A percentile compares a stretch with the other conserved stretches of the same genome.
These are phyloP conservation scores for Augiades crinisus DNA, from an alignment of 2,888 invertebrate genomes.

Conservation along the genomic window DNA sequence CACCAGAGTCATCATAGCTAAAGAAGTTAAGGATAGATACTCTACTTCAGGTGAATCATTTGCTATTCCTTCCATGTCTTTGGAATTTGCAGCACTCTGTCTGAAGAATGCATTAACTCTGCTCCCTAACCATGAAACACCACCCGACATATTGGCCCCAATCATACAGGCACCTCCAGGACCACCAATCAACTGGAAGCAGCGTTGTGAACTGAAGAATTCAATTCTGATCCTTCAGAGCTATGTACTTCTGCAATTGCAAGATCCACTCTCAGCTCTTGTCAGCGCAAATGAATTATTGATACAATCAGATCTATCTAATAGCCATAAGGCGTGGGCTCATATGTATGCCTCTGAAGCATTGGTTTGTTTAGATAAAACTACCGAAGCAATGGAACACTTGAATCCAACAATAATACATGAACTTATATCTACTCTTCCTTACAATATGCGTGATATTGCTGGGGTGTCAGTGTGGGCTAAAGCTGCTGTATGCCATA, in stretches of 20 bases:
- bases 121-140: slow-evolving; percentile 81
- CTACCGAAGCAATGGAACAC: slow-evolving; percentile 91
- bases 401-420: slow-evolving; percentile 88
- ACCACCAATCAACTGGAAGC: slow-evolving; percentile 82
- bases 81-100: slow-evolving; percentile 95
- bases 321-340: slow-evolving; percentile 86
- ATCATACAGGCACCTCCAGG: slow-evolving; percentile 82
- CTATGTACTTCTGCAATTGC: slow-evolving; percentile 91
- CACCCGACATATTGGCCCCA: slow-evolving; percentile 51
- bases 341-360: slow-evolving; percentile 96
- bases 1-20: slow-evolving; percentile 60
- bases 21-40: slow-evolving; percentile 66
- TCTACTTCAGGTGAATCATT: slow-evolving; percentile 85
- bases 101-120: slow-evolving; percentile 91
- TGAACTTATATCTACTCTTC: slow-evolving; percentile 68
- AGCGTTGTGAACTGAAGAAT: slow-evolving; percentile 82
- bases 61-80: slow-evolving; percentile 92
- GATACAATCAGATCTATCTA: slow-evolving; percentile 82
- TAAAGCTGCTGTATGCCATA: slow-evolving; percentile 76
- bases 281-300: slow-evolving; percentile 89
- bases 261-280: slow-evolving; percentile 90
- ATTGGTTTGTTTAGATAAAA: slow-evolving; percentile 89
- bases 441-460: slow-evolving; percentile 68
- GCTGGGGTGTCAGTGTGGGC: slow-evolving; percentile 77
- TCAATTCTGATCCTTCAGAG: slow-evolving; percentile 89